Evolutionary conservation across 2,113 vertebrate species (phyloP).

Genomic region (Regulus satrapa): DNA sequence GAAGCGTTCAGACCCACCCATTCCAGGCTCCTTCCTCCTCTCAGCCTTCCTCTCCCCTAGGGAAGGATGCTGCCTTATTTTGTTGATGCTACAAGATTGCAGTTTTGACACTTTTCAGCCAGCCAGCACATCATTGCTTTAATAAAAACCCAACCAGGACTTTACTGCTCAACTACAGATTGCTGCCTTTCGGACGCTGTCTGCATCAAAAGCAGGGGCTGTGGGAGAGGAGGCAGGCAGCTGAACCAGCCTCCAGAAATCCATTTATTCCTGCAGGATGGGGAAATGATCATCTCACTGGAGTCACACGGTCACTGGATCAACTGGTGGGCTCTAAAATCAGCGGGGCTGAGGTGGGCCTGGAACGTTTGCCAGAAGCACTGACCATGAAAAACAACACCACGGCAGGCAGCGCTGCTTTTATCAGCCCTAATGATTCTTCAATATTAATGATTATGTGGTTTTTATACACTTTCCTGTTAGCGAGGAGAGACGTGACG

Average conservation of each 20-base stretch:
- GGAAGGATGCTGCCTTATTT: neutral
- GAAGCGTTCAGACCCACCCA: neutral
- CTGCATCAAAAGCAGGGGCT: neutral
- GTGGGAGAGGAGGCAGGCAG: neutral
- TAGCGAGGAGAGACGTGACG: neutral
- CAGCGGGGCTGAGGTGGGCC: neutral
- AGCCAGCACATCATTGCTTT: constrained; percentile 46
- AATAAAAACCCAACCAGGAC: constrained; percentile 44
- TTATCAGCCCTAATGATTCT: neutral
- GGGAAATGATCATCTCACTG: neutral
- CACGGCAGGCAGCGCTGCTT: neutral
- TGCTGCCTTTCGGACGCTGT: neutral
- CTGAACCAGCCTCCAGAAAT: neutral
- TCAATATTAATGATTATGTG: constrained; percentile 9
- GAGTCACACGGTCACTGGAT: neutral
- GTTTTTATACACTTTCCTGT: constrained; percentile 8
- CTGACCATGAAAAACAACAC: neutral
- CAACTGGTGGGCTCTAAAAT: neutral
- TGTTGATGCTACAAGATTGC: constrained; percentile 36
- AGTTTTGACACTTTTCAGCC: constrained; percentile 56
- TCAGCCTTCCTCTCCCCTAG: neutral
- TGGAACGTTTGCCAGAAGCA: neutral
- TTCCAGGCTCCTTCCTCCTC: neutral
- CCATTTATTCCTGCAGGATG: constrained; percentile 3
- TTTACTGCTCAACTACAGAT: neutral